Base-by-base conservation (phyloP, 2,113 vertebrate genomes). In the Melospiza georgiana region DNA sequence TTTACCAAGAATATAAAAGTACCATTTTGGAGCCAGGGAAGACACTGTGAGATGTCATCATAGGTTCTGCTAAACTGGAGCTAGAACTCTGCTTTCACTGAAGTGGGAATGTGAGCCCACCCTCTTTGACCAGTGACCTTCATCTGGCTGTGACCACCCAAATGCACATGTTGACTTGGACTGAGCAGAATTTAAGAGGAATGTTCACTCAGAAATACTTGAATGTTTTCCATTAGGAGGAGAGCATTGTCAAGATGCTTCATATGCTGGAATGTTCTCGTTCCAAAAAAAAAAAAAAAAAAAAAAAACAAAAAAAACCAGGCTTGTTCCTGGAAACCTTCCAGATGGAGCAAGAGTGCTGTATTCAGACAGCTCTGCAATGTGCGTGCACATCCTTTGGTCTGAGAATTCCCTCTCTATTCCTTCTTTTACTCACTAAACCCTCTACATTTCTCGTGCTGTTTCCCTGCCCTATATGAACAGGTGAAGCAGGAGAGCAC, bases 211-310 rank as follows among this genome's bases (percentile, higher is more conserved):
- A 2, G 65, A 84, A 81, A 93, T 90, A 84, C 31, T 93, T 93
- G 79, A 74, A 90, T 78, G 19, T 52, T 89, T 55, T 89, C 87
- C 77, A 71, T 71, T 81, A 93, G 62, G 71, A 88, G 49, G 49
- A 86, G 23, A 83, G 23, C 74, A 84, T 87, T 84, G 58, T 43
- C 37, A 81, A 87, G 84, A 94, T 91, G 80, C n/a, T 71, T 96
- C 65, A 30, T 87, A 92, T 75, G 81, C 35, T 86, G 65, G 46
- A 97, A 94, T 91, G 72, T 79, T 89, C 52, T 84, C 59, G 30
- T 78, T 95, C 73, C 65, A 95, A 93, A 87, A 57, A 78, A 37
- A 30, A 49, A 57, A 61, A 11, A 73, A 78, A n/a, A 72, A 86
- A 54, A 80, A 30, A 49, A 57, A 61, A 11, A 86, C 49, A 80